Evolutionary conservation across 2,888 invertebrate genomes (phyloP).

Genomic region (Altica lythri): DNA sequence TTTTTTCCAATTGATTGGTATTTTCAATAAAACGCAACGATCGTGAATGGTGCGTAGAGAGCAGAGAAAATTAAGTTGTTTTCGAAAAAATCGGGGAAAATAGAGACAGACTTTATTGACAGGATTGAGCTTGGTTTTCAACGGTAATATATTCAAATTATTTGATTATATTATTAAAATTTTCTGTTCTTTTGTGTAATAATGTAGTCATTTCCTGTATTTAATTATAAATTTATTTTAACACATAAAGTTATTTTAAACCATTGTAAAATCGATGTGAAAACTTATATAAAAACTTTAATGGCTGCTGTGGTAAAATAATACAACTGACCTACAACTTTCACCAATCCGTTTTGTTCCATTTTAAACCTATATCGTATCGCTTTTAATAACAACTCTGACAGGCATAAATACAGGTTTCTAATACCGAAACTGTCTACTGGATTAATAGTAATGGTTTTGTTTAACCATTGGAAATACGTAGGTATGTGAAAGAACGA

Average conservation of each 20-base stretch:
- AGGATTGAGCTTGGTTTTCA: neutral
- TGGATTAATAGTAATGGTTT: neutral
- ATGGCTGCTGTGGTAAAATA: no score
- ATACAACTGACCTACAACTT: conserved; percentile 5
- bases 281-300: no score
- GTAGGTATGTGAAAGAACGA: no score
- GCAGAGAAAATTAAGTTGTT: conserved; percentile 10
- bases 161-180: no score
- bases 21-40: conserved; percentile 16
- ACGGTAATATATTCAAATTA: no score
- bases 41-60: conserved; percentile 16
- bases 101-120: neutral
- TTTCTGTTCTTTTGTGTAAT: no score
- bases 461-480: no score
- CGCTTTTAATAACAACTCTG: conserved; percentile 4
- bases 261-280: no score
- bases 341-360: neutral
- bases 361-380: neutral
- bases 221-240: no score
- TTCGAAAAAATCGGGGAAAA: neutral
- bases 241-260: no score
- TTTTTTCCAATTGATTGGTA: conserved; percentile 16
- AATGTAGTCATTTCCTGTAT: no score
- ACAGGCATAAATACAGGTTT: neutral
- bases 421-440: neutral